Evolutionary conservation across 1,140 invertebrate genomes (phyloP).

Genomic region (Pseudomyrmex flavicornis): DNA sequence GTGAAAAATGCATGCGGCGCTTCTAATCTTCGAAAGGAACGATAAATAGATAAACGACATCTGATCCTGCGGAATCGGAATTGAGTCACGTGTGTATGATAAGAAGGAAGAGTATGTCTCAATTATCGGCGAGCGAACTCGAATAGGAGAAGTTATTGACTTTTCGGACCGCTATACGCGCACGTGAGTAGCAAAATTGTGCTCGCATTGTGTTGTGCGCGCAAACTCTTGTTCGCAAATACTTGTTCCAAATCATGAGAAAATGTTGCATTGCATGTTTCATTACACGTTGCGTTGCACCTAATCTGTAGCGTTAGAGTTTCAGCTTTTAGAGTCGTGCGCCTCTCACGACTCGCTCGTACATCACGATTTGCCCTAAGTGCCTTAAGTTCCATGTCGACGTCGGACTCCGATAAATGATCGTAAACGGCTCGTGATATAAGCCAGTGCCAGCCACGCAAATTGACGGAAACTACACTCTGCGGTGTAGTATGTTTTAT

Average conservation of each 20-base stretch:
- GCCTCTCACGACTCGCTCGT: constrained; percentile 59
- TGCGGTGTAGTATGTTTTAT: not conserved
- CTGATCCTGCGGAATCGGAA: not conserved
- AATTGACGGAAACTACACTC: constrained; percentile 51
- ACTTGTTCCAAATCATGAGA: no score
- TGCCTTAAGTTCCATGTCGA: constrained; percentile 64
- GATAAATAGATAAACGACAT: constrained; percentile 31
- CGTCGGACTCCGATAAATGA: constrained; percentile 54
- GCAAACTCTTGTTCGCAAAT: no score
- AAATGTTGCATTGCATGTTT: no score
- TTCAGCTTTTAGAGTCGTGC: constrained; percentile 59
- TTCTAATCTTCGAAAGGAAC: constrained; percentile 20
- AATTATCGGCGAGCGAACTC: constrained; percentile 66
- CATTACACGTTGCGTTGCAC: no score
- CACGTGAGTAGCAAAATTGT: no score
- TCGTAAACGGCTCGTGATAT: constrained; percentile 55
- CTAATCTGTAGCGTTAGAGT: no score
- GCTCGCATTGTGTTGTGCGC: no score
- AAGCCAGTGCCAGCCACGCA: constrained; percentile 42
- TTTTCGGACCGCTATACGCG: no score
- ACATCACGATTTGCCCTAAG: constrained; percentile 72
- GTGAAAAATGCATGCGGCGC: not conserved
- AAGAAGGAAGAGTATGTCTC: constrained; percentile 69
- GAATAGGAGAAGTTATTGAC: constrained; percentile 44
- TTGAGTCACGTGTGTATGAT: constrained; percentile 42